Evolutionary conservation across 2,113 vertebrate genomes (phyloP).

Genomic region (Cyphomyrus plagiostoma): DNA sequence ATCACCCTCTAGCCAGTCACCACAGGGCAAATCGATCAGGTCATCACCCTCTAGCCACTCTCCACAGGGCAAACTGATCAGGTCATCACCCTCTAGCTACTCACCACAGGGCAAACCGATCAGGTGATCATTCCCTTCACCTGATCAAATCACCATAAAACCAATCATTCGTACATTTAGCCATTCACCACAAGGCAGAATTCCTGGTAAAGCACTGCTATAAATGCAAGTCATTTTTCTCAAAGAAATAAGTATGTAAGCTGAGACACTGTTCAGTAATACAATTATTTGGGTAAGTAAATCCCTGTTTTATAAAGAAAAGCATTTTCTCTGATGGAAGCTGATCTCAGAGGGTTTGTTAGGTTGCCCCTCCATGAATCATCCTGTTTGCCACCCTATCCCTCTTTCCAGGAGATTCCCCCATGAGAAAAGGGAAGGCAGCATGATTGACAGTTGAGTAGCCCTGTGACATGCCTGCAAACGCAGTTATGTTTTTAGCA

Average conservation of each 20-base stretch:
- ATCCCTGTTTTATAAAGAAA: neutral
- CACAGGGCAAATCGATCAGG: neutral
- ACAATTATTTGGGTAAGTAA: neutral
- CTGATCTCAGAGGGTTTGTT: neutral
- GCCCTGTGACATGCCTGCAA: neutral
- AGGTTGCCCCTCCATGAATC: neutral
- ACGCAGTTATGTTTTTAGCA: neutral
- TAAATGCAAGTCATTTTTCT: neutral
- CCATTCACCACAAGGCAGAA: neutral
- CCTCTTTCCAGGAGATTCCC: neutral
- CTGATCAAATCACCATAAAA: neutral
- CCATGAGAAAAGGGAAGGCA: neutral
- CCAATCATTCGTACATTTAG: neutral
- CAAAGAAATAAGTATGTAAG: neutral
- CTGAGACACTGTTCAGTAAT: neutral
- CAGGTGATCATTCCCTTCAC: neutral
- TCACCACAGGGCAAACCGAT: neutral
- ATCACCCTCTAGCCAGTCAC: neutral
- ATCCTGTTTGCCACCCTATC: neutral
- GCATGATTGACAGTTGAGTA: neutral
- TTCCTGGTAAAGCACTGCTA: neutral
- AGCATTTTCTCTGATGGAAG: neutral
- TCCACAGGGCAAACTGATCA: neutral
- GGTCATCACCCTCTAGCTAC: neutral
- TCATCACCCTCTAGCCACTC: neutral